Evolutionary conservation across 2,888 invertebrate genomes (phyloP).

Genomic region (Epinotia brunnichana): DNA sequence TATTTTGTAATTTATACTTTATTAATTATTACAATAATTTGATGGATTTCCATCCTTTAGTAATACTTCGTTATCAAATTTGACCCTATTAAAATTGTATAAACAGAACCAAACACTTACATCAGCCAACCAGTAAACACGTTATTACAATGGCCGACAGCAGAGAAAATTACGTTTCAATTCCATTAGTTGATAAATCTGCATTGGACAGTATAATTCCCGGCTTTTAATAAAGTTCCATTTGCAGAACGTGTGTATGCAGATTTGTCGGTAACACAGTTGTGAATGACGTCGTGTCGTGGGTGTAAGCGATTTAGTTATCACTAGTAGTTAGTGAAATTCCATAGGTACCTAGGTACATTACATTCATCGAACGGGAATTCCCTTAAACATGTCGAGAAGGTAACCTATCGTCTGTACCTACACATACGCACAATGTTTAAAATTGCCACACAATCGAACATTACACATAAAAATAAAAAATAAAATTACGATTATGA

Average conservation of each 20-base stretch:
- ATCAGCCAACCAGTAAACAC: conserved; percentile 11
- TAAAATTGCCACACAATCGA: too few relatives aligned
- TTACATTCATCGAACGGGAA: background rate
- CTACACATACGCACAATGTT: too few relatives aligned
- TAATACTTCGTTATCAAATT: too few relatives aligned
- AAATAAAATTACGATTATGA: too few relatives aligned
- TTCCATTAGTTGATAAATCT: conserved; percentile 24
- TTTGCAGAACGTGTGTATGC: background rate
- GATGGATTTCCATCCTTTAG: too few relatives aligned
- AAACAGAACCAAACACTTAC: background rate
- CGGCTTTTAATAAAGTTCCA: background rate
- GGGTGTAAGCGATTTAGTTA: background rate
- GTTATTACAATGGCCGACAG: conserved; percentile 15
- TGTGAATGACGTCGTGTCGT: too few relatives aligned
- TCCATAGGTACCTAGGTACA: background rate
- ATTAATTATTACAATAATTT: too few relatives aligned
- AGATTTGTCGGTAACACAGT: background rate
- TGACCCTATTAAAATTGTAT: too few relatives aligned
- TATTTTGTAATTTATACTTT: too few relatives aligned
- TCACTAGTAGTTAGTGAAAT: background rate
- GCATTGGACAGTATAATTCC: background rate
- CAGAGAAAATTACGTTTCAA: conserved; percentile 23
- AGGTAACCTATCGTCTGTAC: too few relatives aligned
- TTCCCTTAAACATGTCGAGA: too few relatives aligned
- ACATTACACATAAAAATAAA: too few relatives aligned